These are phyloP conservation scores for Chelon auratus DNA, from an alignment of 2,797 vertebrate genomes.

Conservation along the genomic window DNA sequence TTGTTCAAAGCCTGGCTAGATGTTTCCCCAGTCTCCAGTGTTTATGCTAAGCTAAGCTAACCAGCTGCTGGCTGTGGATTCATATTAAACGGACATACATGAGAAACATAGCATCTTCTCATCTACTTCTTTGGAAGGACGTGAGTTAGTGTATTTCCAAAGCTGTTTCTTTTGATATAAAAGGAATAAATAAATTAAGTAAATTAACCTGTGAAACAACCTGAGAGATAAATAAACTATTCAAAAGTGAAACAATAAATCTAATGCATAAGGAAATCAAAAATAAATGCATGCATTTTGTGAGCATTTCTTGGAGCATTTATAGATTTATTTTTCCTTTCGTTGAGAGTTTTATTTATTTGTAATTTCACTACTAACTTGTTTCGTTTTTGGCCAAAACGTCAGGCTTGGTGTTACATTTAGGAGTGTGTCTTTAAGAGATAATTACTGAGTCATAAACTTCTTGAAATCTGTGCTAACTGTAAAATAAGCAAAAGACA, in stretches of 20 bases:
- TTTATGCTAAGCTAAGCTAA: constrained; percentile 25
- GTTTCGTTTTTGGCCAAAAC: constrained; percentile 13
- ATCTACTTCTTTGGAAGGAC: constrained; percentile 17
- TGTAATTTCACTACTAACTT: not conserved
- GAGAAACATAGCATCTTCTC: constrained; percentile 1
- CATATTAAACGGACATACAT: not conserved
- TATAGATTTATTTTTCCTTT: not conserved
- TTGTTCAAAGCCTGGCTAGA: not conserved
- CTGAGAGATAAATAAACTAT: not conserved
- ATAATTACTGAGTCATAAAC: constrained; percentile 20
- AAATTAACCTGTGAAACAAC: not conserved
- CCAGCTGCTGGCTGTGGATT: not conserved
- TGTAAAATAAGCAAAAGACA: constrained; percentile 35
- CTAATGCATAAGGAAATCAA: constrained; percentile 3
- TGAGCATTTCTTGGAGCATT: constrained; percentile 6
- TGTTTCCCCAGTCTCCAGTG: not conserved
- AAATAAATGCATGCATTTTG: not conserved
- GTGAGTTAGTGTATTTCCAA: not conserved
- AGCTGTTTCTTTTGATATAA: constrained; percentile 13
- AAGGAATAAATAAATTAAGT: constrained; percentile 9
- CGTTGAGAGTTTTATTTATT: not conserved
- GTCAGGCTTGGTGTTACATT: constrained; percentile 12
- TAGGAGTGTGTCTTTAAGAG: not conserved
- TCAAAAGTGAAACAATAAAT: not conserved
- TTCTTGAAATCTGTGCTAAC: constrained; percentile 32